phyloP scores from a whole-genome alignment of 2,888 invertebrate genomes.

The Tinea trinotella region DNA sequence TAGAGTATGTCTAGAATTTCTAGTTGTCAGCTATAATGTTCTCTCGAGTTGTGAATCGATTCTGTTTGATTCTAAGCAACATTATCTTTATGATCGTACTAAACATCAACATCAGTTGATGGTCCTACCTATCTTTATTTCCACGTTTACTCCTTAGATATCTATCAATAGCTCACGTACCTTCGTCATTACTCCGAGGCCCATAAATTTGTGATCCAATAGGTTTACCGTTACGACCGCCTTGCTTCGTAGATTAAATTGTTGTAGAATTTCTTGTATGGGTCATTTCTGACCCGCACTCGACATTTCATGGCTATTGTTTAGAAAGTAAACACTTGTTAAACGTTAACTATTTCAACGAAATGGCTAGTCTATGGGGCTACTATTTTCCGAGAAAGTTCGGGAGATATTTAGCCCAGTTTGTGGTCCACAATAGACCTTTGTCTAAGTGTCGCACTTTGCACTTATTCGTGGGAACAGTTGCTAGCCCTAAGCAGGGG shows the following conservation, averaged over 20 bases:
- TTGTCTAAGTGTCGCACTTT: too few species aligned
- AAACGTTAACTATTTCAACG: slow-evolving; percentile 18
- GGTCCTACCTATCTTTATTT: neutral
- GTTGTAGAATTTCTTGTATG: slow-evolving; percentile 21
- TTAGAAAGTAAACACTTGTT: slow-evolving; percentile 20
- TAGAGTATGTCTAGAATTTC: too few species aligned
- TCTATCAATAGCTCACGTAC: slow-evolving; percentile 18
- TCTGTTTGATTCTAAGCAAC: too few species aligned
- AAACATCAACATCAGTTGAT: too few species aligned
- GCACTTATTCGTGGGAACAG: too few species aligned
- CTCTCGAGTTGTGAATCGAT: too few species aligned
- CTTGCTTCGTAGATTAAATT: slow-evolving; percentile 33
- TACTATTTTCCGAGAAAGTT: slow-evolving; percentile 16
- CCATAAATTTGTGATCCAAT: slow-evolving; percentile 35
- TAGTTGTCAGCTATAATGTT: too few species aligned
- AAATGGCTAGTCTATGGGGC: neutral
- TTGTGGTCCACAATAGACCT: too few species aligned
- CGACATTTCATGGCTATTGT: slow-evolving; percentile 19
- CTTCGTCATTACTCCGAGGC: slow-evolving; percentile 21
- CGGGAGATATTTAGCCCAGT: too few species aligned
- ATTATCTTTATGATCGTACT: too few species aligned
- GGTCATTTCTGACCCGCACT: slow-evolving; percentile 22
- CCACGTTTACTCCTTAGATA: slow-evolving; percentile 1
- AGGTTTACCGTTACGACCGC: slow-evolving; percentile 34
- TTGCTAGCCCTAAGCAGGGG: too few species aligned